A percentile compares a stretch with the other conserved stretches of the same genome.
phyloP scores from a whole-genome alignment of 2,113 vertebrate species.

The Corythornis madagascariensis region DNA sequence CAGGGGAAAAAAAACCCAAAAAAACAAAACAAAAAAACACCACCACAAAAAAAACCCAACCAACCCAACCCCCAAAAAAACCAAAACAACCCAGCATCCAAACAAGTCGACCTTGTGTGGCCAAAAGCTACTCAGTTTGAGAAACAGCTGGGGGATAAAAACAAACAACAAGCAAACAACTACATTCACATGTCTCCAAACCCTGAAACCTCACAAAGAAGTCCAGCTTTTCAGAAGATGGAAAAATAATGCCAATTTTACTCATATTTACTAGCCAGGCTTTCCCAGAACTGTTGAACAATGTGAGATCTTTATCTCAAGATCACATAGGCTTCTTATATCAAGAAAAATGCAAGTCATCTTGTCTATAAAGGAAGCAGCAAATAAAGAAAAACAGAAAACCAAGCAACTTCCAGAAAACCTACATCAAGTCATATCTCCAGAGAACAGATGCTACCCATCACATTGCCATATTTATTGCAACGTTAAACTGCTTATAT shows the following conservation, averaged over 20 bases:
- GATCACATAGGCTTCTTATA: not conserved
- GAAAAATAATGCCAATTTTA: not conserved
- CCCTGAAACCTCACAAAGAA: fast-evolving
- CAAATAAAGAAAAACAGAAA: not conserved
- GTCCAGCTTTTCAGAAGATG: not conserved
- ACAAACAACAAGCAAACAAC: not conserved
- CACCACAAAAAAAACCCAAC: not conserved
- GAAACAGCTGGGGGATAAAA: not conserved
- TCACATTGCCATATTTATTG: not conserved
- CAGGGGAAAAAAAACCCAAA: not conserved
- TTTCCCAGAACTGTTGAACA: not conserved
- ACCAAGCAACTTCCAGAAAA: not conserved
- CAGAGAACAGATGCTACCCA: not conserved
- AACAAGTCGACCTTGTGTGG: not conserved
- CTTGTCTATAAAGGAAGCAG: not conserved
- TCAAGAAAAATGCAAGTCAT: not conserved
- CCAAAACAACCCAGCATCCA: not conserved
- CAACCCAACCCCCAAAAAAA: too few relatives aligned
- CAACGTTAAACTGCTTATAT: not conserved
- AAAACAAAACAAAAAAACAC: not conserved
- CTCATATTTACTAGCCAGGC: not conserved
- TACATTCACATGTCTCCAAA: not conserved
- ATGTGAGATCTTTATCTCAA: not conserved
- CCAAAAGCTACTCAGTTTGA: not conserved
- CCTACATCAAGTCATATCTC: not conserved